phyloP scores from a whole-genome alignment of 2,888 invertebrate genomes.

The Macrosiphum euphorbiae region DNA sequence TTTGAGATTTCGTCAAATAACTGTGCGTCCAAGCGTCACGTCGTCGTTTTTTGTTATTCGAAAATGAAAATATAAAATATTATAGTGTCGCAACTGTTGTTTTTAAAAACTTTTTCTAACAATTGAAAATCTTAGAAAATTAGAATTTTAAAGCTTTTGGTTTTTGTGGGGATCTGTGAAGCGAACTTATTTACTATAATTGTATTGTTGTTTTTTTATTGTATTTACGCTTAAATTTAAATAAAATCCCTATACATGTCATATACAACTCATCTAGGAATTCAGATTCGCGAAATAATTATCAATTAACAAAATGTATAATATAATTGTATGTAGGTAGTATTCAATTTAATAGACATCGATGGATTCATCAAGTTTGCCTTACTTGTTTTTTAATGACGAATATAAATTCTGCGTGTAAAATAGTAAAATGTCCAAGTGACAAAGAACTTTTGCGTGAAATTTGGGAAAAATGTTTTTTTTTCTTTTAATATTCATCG shows the following conservation, averaged over 20 bases:
- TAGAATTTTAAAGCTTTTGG: not conserved
- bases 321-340: not conserved
- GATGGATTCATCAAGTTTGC: not conserved
- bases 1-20: not conserved
- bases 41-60: not conserved
- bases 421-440: not conserved
- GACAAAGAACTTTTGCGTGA: not conserved
- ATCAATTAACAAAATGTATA: not conserved
- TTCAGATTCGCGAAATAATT: not conserved
- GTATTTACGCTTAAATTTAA: not conserved
- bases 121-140: not conserved
- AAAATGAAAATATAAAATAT: not conserved
- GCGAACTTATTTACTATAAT: not conserved
- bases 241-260: not conserved
- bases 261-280: not conserved
- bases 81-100: not conserved
- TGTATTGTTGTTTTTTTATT: not conserved
- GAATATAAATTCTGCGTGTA: not conserved
- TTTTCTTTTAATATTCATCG: constrained; percentile 15
- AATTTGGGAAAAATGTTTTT: not conserved
- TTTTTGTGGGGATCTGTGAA: not conserved
- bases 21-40: not conserved
- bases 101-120: not conserved
- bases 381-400: not conserved
- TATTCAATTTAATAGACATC: not conserved